Evolutionary conservation across 2,888 invertebrate genomes (phyloP), one percentile per base, ranked within the genome.

Genomic region (Pheosia tremula): DNA sequence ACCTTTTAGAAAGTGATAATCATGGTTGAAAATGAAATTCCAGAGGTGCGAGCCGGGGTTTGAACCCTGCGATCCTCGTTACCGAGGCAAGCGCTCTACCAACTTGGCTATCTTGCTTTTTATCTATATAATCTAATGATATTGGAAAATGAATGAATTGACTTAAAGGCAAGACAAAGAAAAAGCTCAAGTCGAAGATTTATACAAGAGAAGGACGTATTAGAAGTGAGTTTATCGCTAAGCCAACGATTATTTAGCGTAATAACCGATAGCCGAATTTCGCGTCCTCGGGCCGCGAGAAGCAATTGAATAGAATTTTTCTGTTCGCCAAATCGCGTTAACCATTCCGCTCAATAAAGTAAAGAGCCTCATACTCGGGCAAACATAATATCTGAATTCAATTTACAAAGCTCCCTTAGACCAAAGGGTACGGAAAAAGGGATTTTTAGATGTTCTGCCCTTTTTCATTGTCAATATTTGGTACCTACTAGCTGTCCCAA

Each of bases 381-480:
- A 71, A 76, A 79, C 72, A 75, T 73, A 75, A 79, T 79, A 78
- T 74, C 75, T 68, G 68, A 72, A 80, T 77, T 80, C 77, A 77
- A 79, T 80, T 79, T 77, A 65, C 65, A 65, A 68, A 74, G 72
- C 64, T 69, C 56, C 64, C 69, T 68, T 64, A 63, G 67, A 61
- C 62, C 55, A 66, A 61, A 66, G 72, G 39, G 13, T 39, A 55
- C 11, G 39, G 13, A 55, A 55, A 39, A 39, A 0, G 54, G 54
- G 7, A 11, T 39, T 39, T 39, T 39, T 39, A 24, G 39, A 8
- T 39, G 39, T 5, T 5, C n/a, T 4, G 7, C 55, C 8, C 13
- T 11, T 39, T 55, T 38, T 37, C 39, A 39, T 39, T 7, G 55
- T n/a, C 39, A 7, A 39, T 55, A 39, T 55, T 39, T 55, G 39